These are phyloP conservation scores for Cantharis flavilabris DNA, from an alignment of 2,888 invertebrate genomes.

Conservation along the genomic window DNA sequence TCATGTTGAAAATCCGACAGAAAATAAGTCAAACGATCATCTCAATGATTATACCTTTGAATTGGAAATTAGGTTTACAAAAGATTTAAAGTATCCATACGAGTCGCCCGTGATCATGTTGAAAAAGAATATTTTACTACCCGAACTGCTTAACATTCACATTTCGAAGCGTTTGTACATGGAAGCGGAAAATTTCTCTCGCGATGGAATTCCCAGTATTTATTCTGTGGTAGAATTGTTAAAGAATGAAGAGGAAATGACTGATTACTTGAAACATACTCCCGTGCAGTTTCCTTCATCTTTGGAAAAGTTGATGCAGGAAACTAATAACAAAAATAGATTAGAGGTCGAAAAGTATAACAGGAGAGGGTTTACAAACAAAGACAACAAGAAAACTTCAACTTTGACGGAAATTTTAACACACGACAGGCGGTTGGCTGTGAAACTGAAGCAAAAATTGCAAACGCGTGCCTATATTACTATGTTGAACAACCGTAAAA, in stretches of 20 bases:
- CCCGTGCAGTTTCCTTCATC: slow-evolving; percentile 67
- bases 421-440: slow-evolving; percentile 67
- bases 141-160: slow-evolving; percentile 67
- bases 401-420: slow-evolving; percentile 61
- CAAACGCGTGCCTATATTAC: slow-evolving; percentile 66
- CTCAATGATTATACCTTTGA: slow-evolving; percentile 60
- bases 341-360: slow-evolving; percentile 64
- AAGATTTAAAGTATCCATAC: slow-evolving; percentile 72
- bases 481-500: slow-evolving; percentile 66
- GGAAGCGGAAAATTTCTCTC: slow-evolving; percentile 68
- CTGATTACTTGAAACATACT: slow-evolving; percentile 62
- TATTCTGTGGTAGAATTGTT: slow-evolving; percentile 74
- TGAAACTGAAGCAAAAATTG: slow-evolving; percentile 64
- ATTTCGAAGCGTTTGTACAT: slow-evolving; percentile 68
- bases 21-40: slow-evolving; percentile 47
- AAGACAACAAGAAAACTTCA: slow-evolving; percentile 58
- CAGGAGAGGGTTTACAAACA: slow-evolving; percentile 63
- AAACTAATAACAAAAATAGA: slow-evolving; percentile 41
- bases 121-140: slow-evolving; percentile 66
- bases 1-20: slow-evolving; percentile 56
- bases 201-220: slow-evolving; percentile 72
- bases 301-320: slow-evolving; percentile 54
- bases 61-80: slow-evolving; percentile 76
- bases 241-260: slow-evolving; percentile 70
- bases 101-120: slow-evolving; percentile 75